Percentiles rank a stretch among this genome's conserved stretches.
These are phyloP conservation scores for Harpagifer antarcticus DNA, from an alignment of 2,797 vertebrate species.

Conservation along the genomic window DNA sequence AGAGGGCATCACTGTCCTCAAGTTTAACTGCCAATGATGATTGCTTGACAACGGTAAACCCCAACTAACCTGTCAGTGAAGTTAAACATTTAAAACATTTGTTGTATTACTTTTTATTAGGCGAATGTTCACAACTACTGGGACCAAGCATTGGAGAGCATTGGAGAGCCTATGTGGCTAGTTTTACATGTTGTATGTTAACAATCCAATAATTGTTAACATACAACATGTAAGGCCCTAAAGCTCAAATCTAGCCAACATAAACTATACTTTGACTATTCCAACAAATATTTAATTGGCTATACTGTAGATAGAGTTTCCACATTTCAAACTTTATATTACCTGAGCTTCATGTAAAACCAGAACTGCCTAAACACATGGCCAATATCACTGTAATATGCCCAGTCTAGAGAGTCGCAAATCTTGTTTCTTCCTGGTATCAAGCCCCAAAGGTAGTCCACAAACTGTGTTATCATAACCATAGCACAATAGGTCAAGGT, in stretches of 20 bases:
- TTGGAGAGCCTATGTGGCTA: not conserved
- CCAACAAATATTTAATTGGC: constrained; percentile 25
- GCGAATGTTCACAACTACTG: not conserved
- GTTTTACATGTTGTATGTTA: not conserved
- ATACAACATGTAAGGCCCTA: not conserved
- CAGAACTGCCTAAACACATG: constrained; percentile 5
- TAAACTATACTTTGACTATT: constrained; percentile 27
- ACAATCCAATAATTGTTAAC: not conserved
- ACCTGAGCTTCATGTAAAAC: constrained; percentile 25
- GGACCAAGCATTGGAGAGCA: not conserved
- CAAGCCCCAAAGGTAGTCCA: not conserved
- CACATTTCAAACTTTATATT: constrained; percentile 44
- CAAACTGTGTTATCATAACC: constrained; percentile 19
- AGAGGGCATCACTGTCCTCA: constrained; percentile 49
- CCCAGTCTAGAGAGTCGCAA: constrained; percentile 10
- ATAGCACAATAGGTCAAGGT: constrained; percentile 4
- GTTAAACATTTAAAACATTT: not conserved
- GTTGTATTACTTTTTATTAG: not conserved
- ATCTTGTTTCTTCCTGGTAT: constrained; percentile 36
- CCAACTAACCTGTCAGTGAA: constrained; percentile 21
- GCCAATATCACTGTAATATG: constrained; percentile 26
- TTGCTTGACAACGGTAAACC: constrained; percentile 45
- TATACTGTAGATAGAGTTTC: constrained; percentile 8
- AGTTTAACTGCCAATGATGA: constrained; percentile 53
- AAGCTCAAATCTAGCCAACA: constrained; percentile 4